phyloP scores from a whole-genome alignment of 2,113 vertebrate species.

The Paradoxurus hermaphroditus region DNA sequence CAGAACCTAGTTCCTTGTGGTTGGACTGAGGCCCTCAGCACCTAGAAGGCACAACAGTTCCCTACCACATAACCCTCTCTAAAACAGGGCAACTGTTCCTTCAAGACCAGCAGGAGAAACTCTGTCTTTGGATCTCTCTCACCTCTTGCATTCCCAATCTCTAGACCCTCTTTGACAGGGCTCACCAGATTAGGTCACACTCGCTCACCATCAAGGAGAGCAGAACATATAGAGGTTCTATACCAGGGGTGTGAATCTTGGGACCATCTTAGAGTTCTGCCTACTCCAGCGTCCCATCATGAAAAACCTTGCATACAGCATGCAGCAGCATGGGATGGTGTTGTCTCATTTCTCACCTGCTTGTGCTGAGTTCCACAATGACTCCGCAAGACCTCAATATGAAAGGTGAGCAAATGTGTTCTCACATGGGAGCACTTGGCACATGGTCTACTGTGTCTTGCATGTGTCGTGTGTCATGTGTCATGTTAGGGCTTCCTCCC shows the following conservation, averaged over 20 bases:
- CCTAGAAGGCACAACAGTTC: accelerated
- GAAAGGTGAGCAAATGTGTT: not conserved
- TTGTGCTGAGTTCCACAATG: accelerated
- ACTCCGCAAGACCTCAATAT: not conserved
- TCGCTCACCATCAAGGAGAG: not conserved
- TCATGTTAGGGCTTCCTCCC: not conserved
- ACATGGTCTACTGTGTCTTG: not conserved
- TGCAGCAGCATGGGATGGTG: not conserved
- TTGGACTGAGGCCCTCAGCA: not conserved
- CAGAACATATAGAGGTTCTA: not conserved
- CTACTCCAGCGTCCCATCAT: accelerated
- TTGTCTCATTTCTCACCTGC: too few species aligned
- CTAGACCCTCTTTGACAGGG: not conserved
- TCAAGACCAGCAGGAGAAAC: not conserved
- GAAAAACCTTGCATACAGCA: not conserved
- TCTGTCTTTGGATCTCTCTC: not conserved
- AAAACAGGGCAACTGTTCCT: not conserved
- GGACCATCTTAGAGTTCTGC: not conserved
- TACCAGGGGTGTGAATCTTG: not conserved
- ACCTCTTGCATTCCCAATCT: not conserved
- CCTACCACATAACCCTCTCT: not conserved
- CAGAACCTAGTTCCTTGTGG: not conserved
- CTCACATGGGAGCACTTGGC: not conserved
- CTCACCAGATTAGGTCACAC: not conserved
- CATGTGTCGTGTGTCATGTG: not conserved